A percentile compares a stretch with the other conserved stretches of the same genome.
phyloP scores from a whole-genome alignment of 2,797 vertebrate species.

The Aeoliscus strigatus region DNA sequence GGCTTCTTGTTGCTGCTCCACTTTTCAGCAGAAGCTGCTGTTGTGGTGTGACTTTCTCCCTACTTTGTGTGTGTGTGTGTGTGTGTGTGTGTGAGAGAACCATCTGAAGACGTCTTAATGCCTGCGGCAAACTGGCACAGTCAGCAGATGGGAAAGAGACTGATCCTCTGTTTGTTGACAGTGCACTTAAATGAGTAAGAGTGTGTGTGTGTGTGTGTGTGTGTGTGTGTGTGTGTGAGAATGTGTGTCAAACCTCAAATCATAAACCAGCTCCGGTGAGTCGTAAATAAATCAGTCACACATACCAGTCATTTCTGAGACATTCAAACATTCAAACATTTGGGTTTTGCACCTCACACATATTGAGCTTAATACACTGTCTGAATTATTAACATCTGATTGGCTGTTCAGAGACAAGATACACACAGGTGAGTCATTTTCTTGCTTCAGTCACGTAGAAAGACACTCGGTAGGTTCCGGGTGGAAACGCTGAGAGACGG shows the following conservation, averaged over 20 bases:
- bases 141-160: conserved; percentile 69
- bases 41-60: conserved; percentile 43
- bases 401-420: conserved; percentile 24
- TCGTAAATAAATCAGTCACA: conserved; percentile 76
- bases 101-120: conserved; percentile 71
- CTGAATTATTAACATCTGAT: conserved; percentile 69
- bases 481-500: conserved; percentile 18
- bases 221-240: conserved; percentile 16
- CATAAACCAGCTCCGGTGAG: conserved; percentile 39
- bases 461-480: conserved; percentile 16
- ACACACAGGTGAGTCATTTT: conserved; percentile 39
- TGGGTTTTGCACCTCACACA: conserved; percentile 47
- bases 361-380: conserved; percentile 69
- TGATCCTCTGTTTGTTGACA: conserved; percentile 83
- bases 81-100: conserved; percentile 12
- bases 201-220: conserved; percentile 1
- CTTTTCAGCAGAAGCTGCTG: conserved; percentile 44
- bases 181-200: conserved; percentile 71
- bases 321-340: too few species aligned
- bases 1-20: conserved; percentile 57
- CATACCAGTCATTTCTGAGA: conserved; percentile 26
- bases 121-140: conserved; percentile 72
- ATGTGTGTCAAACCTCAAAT: conserved; percentile 18
- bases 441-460: conserved; percentile 16
- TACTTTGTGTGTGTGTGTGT: conserved; percentile 11